Conservation (phyloP, 2,113 vertebrate genomes). For the Plecturocebus donacophilus region DNA sequence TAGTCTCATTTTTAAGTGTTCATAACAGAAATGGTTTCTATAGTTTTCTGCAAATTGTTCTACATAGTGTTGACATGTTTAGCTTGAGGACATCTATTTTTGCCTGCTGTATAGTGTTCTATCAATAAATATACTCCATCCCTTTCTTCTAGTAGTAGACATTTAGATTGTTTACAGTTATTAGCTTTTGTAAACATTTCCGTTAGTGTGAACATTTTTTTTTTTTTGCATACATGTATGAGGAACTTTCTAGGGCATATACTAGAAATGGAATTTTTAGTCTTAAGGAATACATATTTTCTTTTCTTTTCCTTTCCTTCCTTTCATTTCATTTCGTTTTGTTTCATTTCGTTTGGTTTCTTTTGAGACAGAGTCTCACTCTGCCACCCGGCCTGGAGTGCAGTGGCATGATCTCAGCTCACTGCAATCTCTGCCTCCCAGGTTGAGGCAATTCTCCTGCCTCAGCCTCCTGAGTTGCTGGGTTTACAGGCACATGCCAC, state of each 20-base stretch:
- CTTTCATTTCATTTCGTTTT: no score
- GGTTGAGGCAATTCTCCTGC: no score
- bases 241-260: neutral
- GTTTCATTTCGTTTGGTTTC: no score
- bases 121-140: neutral
- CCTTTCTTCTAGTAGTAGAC: neutral
- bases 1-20: slow-evolving; percentile 21
- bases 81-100: neutral
- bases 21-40: neutral
- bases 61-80: neutral
- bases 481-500: no score
- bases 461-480: no score
- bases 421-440: no score
- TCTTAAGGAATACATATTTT: neutral
- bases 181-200: neutral
- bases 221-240: neutral
- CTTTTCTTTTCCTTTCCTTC: no score
- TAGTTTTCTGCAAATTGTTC: slow-evolving; percentile 6
- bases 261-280: neutral
- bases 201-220: neutral
- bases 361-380: no score
- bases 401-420: no score
- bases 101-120: neutral
- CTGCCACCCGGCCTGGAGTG: no score
- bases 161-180: neutral